phyloP scores from a whole-genome alignment of 2,888 invertebrate species.

The Eurytoma adleriae region DNA sequence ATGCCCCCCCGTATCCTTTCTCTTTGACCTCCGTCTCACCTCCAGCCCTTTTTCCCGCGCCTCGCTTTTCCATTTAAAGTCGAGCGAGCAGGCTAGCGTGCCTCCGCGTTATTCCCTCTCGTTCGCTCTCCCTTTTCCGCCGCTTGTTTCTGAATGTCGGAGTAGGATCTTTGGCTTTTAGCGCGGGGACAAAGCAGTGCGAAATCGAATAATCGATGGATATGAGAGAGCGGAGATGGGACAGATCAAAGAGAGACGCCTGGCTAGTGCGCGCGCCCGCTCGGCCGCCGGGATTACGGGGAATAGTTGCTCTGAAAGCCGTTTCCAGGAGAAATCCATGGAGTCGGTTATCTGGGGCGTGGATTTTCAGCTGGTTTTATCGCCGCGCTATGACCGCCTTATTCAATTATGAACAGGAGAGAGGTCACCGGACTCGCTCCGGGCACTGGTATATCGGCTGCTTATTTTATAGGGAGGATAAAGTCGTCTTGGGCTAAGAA shows the following conservation, averaged over 20 bases:
- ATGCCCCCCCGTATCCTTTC: neutral
- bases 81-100: constrained; percentile 1
- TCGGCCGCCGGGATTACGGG: neutral
- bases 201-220: constrained; percentile 32
- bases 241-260: neutral
- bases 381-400: neutral
- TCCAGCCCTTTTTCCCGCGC: constrained; percentile 5
- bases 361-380: constrained; percentile 16
- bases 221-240: neutral
- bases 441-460: too few relatives aligned
- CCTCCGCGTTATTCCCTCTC: neutral
- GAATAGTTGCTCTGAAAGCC: neutral
- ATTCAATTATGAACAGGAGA: neutral
- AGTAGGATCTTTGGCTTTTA: constrained; percentile 17
- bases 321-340: neutral
- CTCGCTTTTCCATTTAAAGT: constrained; percentile 5
- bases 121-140: constrained; percentile 40
- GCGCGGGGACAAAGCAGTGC: neutral
- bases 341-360: neutral
- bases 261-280: neutral
- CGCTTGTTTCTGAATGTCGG: constrained; percentile 7
- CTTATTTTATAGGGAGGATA: too few relatives aligned
- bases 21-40: neutral
- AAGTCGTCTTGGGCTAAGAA: too few relatives aligned
- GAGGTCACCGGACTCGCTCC: too few relatives aligned